These are phyloP conservation scores for Marmota flaviventris DNA, from an alignment of 2,113 vertebrate species.

Conservation along the genomic window DNA sequence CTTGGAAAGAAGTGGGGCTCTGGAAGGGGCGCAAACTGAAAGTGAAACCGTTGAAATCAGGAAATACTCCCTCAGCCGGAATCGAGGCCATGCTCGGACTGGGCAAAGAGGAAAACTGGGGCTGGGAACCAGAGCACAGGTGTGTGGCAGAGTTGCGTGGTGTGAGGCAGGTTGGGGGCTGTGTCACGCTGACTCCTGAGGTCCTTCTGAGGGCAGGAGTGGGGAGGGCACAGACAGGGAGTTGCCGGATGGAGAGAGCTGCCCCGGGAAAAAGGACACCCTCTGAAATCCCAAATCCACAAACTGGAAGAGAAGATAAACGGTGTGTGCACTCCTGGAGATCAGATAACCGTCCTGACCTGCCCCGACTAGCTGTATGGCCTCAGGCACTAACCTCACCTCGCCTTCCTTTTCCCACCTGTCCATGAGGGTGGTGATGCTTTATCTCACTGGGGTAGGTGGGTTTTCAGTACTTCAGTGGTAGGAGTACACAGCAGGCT, in stretches of 20 bases:
- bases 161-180: neutral
- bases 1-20: neutral
- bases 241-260: too few relatives aligned
- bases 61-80: conserved; percentile 27
- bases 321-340: neutral
- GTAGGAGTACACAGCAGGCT: neutral
- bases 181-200: neutral
- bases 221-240: neutral
- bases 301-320: neutral
- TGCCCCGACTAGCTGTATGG: neutral
- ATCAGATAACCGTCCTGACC: neutral
- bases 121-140: neutral
- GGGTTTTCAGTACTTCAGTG: neutral
- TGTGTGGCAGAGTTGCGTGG: fast-evolving
- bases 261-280: too few relatives aligned
- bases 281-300: neutral
- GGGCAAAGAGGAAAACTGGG: neutral
- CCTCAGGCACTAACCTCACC: fast-evolving
- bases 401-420: neutral
- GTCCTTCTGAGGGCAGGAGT: neutral
- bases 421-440: neutral
- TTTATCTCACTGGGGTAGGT: neutral
- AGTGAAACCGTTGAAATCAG: conserved; percentile 64
- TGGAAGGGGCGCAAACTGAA: conserved; percentile 66
- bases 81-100: neutral